Evolutionary conservation across 1,140 invertebrate species (phyloP), one percentile per base, ranked within the genome.

Genomic region (Penaeus indicus): DNA sequence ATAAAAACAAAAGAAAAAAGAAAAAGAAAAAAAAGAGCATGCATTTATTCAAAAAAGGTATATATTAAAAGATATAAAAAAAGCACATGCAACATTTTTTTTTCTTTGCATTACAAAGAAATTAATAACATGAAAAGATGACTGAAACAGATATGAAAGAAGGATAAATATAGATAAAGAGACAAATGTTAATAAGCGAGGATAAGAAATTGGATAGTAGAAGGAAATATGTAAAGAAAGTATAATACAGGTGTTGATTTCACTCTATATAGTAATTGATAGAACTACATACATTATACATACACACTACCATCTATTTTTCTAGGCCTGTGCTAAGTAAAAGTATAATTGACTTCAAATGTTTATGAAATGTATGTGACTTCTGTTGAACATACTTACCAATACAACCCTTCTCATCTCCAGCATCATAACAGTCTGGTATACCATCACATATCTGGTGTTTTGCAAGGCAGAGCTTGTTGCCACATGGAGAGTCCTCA

Each of bases 341-440:
- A 75, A 75, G 69, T 27, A 13, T 75, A 27, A 0, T 18, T 13
- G 38, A 16, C 25, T 38, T 27, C 4, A 75, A 75, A 75, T 75
- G 69, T 38, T 54, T 16, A 54, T 54, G 54, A 16, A 54, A 11
- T 54, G 54, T 54, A 1, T 54, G 54, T 54, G 5, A 54, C 16
- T 54, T 16, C 54, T 54, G 25, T 27, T 10, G 47, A 27, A 21
- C 21, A 25, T 22, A 82, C 88, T 89, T 75, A 89, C 88, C 88
- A 63, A 81, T 61, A 22, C 88, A 89, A 32, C 81, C 62, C 8
- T 60, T 25, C 38, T 89, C 88, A 89, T 89, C 88, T 60, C 63
- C 84, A 72, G 79, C 84, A 81, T 89, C 88, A 54, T 72, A 60
- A 84, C 88, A 89, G 88, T 89, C 88, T 25, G 88, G 88, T 61